phyloP scores from a whole-genome alignment of 2,113 vertebrate genomes.

The Rhabdornis inornatus region DNA sequence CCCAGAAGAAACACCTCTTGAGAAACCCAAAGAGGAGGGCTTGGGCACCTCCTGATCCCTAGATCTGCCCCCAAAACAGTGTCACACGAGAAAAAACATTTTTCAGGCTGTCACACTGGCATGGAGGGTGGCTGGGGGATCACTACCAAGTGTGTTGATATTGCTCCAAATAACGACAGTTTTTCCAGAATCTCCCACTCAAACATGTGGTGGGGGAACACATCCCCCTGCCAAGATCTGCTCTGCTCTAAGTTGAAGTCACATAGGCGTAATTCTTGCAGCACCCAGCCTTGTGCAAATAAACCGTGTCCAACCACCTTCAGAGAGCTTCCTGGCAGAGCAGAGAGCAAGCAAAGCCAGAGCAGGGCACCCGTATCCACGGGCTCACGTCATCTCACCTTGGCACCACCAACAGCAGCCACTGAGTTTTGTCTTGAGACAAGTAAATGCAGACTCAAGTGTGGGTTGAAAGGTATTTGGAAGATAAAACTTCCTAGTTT shows the following conservation, averaged over 20 bases:
- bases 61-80: neutral
- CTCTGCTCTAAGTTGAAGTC: neutral
- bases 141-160: neutral
- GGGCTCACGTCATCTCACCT: neutral
- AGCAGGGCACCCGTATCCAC: neutral
- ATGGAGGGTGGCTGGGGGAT: neutral
- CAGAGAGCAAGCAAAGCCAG: neutral
- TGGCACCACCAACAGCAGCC: neutral
- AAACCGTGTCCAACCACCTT: neutral
- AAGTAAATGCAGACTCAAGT: neutral
- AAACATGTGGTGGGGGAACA: accelerated
- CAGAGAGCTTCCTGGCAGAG: neutral
- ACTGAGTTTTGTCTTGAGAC: neutral
- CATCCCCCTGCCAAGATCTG: neutral
- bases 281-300: slow-evolving; percentile 11
- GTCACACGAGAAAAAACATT: neutral
- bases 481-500: slow-evolving; percentile 3
- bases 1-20: neutral
- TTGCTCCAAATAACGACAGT: neutral
- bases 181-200: neutral
- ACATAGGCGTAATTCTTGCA: neutral
- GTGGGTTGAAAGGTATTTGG: neutral
- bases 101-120: neutral
- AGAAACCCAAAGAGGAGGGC: neutral
- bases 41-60: neutral